phyloP scores from a whole-genome alignment of 2,888 invertebrate species.

The Sinopyrophorus schimmeli region DNA sequence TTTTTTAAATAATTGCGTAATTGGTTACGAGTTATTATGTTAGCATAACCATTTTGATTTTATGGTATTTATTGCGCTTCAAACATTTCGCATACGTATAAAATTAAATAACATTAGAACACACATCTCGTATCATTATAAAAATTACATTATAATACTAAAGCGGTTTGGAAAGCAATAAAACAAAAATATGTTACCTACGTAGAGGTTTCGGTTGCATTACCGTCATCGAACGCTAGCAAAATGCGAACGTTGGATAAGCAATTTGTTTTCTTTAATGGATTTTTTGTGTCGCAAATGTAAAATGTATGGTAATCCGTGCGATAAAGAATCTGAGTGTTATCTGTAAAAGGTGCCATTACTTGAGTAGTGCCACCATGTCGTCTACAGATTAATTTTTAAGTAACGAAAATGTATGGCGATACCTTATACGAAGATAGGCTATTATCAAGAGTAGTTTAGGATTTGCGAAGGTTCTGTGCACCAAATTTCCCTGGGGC shows the following conservation, averaged over 20 bases:
- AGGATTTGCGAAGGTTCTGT: conserved; percentile 25
- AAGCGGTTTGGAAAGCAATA: conserved; percentile 19
- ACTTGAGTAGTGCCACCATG: conserved; percentile 3
- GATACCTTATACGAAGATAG: conserved; percentile 14
- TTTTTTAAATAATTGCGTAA: no score
- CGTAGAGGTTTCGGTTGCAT: conserved; percentile 23
- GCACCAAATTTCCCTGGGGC: conserved; percentile 38
- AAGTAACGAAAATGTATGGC: conserved; percentile 19
- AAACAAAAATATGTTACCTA: conserved; percentile 31
- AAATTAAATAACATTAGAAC: no score
- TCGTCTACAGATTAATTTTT: conserved; percentile 18
- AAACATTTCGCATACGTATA: no score
- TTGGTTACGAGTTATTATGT: no score
- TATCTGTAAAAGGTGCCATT: conserved; percentile 13
- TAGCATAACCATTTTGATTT: no score
- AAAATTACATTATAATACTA: conserved; percentile 28
- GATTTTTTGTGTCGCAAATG: conserved; percentile 44
- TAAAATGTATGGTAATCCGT: conserved; percentile 43
- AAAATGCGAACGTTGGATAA: conserved; percentile 38
- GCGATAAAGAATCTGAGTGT: conserved; percentile 25
- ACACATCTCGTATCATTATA: conserved; percentile 15
- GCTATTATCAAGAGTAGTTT: conserved; percentile 33
- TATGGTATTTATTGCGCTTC: no score
- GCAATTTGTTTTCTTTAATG: conserved; percentile 44
- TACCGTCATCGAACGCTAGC: conserved; percentile 33